Evolutionary conservation across 2,113 vertebrate genomes (phyloP), one percentile per base, ranked within the genome.

Genomic region (Ptychochromis oligacanthus): DNA sequence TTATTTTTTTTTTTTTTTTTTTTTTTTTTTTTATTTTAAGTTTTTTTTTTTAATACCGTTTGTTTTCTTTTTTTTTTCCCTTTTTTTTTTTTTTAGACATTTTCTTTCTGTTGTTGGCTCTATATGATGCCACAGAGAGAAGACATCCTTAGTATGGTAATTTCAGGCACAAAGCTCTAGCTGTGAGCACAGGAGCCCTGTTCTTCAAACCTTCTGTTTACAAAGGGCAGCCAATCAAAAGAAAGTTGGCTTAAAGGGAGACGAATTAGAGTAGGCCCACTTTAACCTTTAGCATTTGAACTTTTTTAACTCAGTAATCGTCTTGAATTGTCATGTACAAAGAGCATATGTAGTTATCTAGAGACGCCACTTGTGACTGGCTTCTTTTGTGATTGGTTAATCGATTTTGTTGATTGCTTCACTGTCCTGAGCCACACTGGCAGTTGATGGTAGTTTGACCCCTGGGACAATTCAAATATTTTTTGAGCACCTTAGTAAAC

Each of bases 1-100:
- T 26, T 58, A 18, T 80, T 81, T 38, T 87, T 15, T 75, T 78
- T 79, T 72, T 1, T 54, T n/a, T 6, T 34, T 4, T 79, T 54
- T n/a, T n/a, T n/a, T n/a, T n/a, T n/a, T n/a, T n/a, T n/a, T n/a
- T n/a, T 87, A 72, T 49, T 17, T 79, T n/a, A n/a, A n/a, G n/a
- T 70, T 40, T 18, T 83, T 75, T 40, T 10, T n/a, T n/a, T n/a
- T n/a, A n/a, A n/a, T n/a, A n/a, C n/a, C n/a, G n/a, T n/a, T 1
- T 54, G 28, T 6, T 34, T 4, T 79, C 57, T n/a, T n/a, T n/a
- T n/a, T n/a, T n/a, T n/a, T n/a, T n/a, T n/a, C n/a, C 88, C 75
- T 49, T 17, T 79, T 70, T 40, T 18, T 83, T 75, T 40, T 10
- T n/a, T n/a, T n/a, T n/a, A n/a, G n/a, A 1, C 64, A 67, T 67